Conservation (phyloP, 2,113 vertebrate species). For the Triplophysa dalaica region DNA sequence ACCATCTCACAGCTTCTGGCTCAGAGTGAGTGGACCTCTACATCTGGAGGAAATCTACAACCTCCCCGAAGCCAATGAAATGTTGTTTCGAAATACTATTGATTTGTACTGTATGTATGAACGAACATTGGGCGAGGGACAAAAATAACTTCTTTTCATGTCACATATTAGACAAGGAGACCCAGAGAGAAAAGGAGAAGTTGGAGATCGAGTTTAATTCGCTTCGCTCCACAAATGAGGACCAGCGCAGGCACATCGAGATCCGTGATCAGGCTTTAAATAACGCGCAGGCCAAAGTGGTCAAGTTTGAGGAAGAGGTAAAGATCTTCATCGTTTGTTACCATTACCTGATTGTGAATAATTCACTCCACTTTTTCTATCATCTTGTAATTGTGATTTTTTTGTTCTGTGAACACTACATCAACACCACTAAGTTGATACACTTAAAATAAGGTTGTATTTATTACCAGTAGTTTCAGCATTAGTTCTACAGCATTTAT, state of each 20-base stretch:
- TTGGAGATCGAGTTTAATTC: constrained; percentile 90
- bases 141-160: neutral
- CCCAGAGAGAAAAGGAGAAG: constrained; percentile 91
- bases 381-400: too few relatives aligned
- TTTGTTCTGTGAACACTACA: too few relatives aligned
- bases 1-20: constrained; percentile 94
- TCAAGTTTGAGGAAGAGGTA: constrained; percentile 98
- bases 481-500: too few relatives aligned
- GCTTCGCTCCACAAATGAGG: constrained; percentile 88
- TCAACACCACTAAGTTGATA: too few relatives aligned
- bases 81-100: neutral
- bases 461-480: too few relatives aligned
- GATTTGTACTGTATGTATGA: neutral
- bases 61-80: neutral
- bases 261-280: constrained; percentile 96
- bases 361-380: too few relatives aligned
- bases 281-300: constrained; percentile 96
- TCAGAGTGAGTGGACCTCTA: constrained; percentile 83
- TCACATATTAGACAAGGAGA: constrained; percentile 85
- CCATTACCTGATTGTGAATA: neutral
- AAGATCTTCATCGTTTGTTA: constrained; percentile 39
- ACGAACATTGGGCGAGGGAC: neutral
- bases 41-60: neutral
- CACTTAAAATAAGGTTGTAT: too few relatives aligned
- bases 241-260: constrained; percentile 96